Evolutionary conservation across 2,888 invertebrate genomes (phyloP), one percentile per base, ranked within the genome.

Genomic region (Hirtodrosophila histrioides): DNA sequence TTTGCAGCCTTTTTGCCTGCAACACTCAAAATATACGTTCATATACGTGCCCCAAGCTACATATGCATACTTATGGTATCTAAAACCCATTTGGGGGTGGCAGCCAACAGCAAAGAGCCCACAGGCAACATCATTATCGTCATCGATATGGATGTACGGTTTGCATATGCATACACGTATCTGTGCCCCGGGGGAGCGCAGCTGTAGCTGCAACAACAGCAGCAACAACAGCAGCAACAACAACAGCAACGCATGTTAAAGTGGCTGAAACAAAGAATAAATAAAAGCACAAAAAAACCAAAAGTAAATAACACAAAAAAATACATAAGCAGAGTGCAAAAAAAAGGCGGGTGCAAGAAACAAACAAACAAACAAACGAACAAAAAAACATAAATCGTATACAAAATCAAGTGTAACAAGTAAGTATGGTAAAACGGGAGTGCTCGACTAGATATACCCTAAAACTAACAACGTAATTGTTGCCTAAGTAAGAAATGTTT

Each of bases 261-360:
- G 62, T 78, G 58, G 64, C 80, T 80, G 86, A 61, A 86, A 83
- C 61, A 73, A 60, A 75, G 48, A 50, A 60, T n/a, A 74, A 78
- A 77, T 51, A 35, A 44, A 33, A 41, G 44, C 39, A 51, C 1
- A 35, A 44, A 53, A 29, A 41, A 23, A 33, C 7, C 11, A 37
- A 24, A 5, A 51, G 41, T 54, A 41, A 50, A 57, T 37, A 29
- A 45, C 29, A 39, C 36, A 51, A 57, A 35, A 24, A 37, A 49
- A 56, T 43, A 54, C 3, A 64, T 37, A 54, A 50, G 50, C 51
- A 63, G 61, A 58, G 76, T 83, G 81, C 81, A 84, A 68, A 68
- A 68, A 68, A 81, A 84, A 70, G 74, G 73, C 64, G 69, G 61
- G 69, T 82, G 79, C 69, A 80, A 84, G 61, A 75, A 60, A 69